These are phyloP conservation scores for Phodopus roborovskii DNA, from an alignment of 2,113 vertebrate genomes.

Conservation along the genomic window DNA sequence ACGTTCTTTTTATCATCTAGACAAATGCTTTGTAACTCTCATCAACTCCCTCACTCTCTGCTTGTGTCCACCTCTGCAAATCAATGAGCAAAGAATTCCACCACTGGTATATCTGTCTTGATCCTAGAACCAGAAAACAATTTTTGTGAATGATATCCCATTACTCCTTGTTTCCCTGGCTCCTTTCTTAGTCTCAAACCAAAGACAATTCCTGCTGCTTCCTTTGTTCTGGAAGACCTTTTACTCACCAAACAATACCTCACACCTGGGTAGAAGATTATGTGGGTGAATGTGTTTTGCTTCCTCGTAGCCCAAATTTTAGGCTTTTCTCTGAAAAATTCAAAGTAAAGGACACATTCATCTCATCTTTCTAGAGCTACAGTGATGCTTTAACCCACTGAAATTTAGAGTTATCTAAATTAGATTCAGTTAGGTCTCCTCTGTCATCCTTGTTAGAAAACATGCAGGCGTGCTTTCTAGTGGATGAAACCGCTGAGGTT, in stretches of 20 bases:
- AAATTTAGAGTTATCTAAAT: constrained; percentile 77
- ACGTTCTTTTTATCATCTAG: neutral
- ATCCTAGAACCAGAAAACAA: neutral
- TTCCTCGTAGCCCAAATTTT: constrained; percentile 23
- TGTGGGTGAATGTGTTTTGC: neutral
- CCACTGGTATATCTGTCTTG: neutral
- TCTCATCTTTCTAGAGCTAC: constrained; percentile 45
- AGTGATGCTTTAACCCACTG: constrained; percentile 62
- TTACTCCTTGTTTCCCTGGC: neutral
- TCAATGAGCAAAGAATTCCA: neutral
- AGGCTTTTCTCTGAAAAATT: constrained; percentile 25
- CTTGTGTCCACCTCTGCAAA: neutral
- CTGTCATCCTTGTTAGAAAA: constrained; percentile 71
- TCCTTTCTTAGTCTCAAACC: neutral
- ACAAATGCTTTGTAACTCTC: neutral
- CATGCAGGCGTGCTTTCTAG: constrained; percentile 67
- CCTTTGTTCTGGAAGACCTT: constrained; percentile 27
- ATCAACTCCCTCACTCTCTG: neutral
- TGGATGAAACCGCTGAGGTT: constrained; percentile 52
- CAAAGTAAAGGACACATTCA: constrained; percentile 47
- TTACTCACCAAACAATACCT: neutral
- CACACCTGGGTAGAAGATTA: neutral
- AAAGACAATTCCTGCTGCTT: neutral
- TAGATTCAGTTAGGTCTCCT: constrained; percentile 66
- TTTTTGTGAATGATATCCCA: neutral